These are phyloP conservation scores for Pantelozetes paolii DNA, from an alignment of 2,888 invertebrate species.

Conservation along the genomic window DNA sequence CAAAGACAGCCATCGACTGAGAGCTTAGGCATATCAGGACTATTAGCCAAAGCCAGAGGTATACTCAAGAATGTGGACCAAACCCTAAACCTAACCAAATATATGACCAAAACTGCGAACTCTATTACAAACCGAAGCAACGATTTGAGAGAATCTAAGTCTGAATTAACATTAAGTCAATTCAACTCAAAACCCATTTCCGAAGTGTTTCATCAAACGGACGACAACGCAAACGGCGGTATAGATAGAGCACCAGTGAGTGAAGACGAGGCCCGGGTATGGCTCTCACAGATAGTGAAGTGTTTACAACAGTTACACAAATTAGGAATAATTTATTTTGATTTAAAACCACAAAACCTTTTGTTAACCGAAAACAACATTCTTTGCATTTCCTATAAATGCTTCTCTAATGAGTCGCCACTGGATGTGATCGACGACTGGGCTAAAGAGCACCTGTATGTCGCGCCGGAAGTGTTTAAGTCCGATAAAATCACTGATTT, in stretches of 20 bases:
- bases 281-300: conserved; percentile 21
- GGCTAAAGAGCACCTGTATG: conserved; percentile 7
- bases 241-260: background rate
- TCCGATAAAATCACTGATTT: background rate
- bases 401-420: conserved; percentile 20
- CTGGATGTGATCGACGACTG: conserved; percentile 10
- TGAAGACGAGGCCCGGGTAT: background rate
- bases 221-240: conserved; percentile 8
- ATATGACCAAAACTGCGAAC: background rate
- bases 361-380: conserved; percentile 12
- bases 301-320: conserved; percentile 32
- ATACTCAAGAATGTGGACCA: conserved; percentile 26
- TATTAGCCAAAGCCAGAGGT: conserved; percentile 21
- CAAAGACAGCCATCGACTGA: conserved; percentile 20
- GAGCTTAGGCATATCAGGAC: conserved; percentile 11
- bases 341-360: conserved; percentile 13
- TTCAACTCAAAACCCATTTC: conserved; percentile 23
- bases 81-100: conserved; percentile 13
- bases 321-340: conserved; percentile 24
- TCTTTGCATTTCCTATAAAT: conserved; percentile 13
- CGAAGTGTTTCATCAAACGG: conserved; percentile 45
- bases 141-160: conserved; percentile 12
- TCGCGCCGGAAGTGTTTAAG: conserved; percentile 3
- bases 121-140: background rate
- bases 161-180: background rate